phyloP scores from a whole-genome alignment of 2,797 vertebrate genomes.

The Myotis myotis region DNA sequence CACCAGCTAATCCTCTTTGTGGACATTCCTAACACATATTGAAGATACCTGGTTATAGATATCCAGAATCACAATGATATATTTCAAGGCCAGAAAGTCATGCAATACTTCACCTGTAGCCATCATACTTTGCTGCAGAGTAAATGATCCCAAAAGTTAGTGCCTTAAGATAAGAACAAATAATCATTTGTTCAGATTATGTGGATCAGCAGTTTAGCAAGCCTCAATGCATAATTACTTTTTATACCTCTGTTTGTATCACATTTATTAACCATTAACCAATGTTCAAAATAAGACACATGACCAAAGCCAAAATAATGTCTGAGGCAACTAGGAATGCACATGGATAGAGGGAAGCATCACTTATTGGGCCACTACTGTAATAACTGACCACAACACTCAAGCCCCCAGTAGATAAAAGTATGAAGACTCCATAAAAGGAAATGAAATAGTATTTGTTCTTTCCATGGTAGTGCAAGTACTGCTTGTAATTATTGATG shows the following conservation, averaged over 20 bases:
- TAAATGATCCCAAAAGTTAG: not conserved
- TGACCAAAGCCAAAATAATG: not conserved
- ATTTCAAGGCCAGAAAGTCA: not conserved
- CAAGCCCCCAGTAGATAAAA: not conserved
- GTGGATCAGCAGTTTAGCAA: not conserved
- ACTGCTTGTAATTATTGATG: conserved; percentile 37
- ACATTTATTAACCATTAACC: not conserved
- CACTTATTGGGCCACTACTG: not conserved
- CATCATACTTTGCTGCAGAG: not conserved
- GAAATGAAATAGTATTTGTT: conserved; percentile 49
- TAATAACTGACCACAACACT: not conserved
- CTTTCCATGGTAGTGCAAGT: not conserved
- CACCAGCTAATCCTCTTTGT: not conserved
- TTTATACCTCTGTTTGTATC: not conserved
- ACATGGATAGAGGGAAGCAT: not conserved
- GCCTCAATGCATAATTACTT: not conserved
- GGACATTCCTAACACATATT: not conserved
- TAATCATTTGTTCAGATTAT: not conserved
- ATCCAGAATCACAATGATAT: not conserved
- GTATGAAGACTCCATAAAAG: not conserved
- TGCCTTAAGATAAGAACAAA: not conserved
- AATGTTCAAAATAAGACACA: not conserved
- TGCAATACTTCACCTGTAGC: not conserved
- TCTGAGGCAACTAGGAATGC: not conserved
- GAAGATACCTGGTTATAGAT: not conserved